phyloP scores from a whole-genome alignment of 2,888 invertebrate species.

The Drosophila setosimentum region DNA sequence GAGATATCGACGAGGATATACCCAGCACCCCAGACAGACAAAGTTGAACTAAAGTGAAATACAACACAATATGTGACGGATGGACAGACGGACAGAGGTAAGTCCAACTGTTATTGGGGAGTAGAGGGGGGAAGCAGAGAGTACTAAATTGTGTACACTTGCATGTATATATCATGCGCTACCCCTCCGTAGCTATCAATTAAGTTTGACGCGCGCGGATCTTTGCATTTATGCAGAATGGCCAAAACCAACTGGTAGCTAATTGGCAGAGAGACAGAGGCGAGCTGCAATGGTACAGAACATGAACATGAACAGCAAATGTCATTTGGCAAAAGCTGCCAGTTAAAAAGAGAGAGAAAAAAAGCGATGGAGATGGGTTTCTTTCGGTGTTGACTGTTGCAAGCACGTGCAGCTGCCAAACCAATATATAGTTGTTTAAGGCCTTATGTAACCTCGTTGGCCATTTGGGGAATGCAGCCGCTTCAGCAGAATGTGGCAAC shows the following conservation, averaged over 20 bases:
- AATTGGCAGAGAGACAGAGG: constrained; percentile 4
- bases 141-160: constrained; percentile 11
- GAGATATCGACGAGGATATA: neutral
- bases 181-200: neutral
- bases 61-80: neutral
- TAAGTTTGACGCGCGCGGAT: constrained; percentile 1
- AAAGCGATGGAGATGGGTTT: neutral
- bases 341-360: neutral
- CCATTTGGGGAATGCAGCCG: neutral
- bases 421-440: constrained; percentile 7
- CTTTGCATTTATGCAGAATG: constrained; percentile 3
- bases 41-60: neutral
- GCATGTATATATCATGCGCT: constrained; percentile 30
- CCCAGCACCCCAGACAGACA: neutral
- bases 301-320: neutral
- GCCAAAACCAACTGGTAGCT: neutral
- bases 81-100: neutral
- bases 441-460: neutral
- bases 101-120: neutral
- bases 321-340: neutral
- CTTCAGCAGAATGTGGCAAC: constrained; percentile 5
- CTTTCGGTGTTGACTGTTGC: neutral
- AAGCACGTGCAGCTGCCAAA: constrained; percentile 8
- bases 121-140: too few species aligned
- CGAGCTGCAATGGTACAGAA: neutral